Evolutionary conservation across 2,113 vertebrate species (phyloP).

Genomic region (Mandrillus leucophaeus): DNA sequence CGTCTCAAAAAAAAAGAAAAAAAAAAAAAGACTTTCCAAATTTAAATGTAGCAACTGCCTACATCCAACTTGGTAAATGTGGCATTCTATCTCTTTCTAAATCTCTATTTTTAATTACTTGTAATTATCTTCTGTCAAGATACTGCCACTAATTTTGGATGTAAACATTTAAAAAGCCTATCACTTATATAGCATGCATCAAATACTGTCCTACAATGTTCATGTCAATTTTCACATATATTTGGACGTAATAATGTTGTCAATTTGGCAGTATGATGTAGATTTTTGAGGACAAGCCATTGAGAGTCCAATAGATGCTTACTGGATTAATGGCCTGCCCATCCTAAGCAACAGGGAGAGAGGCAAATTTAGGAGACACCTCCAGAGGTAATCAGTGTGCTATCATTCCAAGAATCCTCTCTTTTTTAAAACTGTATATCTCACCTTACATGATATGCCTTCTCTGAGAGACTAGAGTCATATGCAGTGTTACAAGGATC

Average conservation of each 20-base stretch:
- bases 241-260: neutral
- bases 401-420: fast-evolving
- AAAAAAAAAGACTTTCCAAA: neutral
- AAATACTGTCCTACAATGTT: neutral
- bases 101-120: neutral
- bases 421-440: neutral
- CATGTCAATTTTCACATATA: no score
- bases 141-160: neutral
- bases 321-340: neutral
- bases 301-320: neutral
- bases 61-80: neutral
- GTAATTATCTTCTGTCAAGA: neutral
- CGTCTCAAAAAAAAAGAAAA: no score
- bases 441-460: neutral
- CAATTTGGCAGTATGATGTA: fast-evolving
- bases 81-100: neutral
- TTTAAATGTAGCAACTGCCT: neutral
- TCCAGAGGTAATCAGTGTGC: fast-evolving
- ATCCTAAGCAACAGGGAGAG: no score
- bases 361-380: fast-evolving
- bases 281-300: fast-evolving
- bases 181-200: neutral
- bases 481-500: neutral
- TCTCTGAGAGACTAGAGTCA: neutral
- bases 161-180: neutral